A percentile compares a stretch with the other conserved stretches of the same genome.
These are phyloP conservation scores for Erythrocebus patas DNA, from an alignment of 2,113 vertebrate genomes.

Conservation along the genomic window DNA sequence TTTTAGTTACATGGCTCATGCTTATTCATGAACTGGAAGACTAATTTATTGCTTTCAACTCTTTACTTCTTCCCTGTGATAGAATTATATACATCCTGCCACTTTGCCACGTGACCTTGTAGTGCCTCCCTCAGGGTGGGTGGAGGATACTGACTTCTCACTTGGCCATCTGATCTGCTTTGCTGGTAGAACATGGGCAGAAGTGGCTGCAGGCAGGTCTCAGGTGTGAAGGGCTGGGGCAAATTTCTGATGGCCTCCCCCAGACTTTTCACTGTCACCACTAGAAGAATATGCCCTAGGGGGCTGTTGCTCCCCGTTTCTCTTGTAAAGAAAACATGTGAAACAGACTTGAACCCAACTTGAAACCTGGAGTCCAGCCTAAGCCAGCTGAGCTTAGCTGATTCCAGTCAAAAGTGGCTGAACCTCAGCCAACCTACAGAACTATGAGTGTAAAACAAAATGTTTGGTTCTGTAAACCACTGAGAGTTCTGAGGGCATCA, in stretches of 20 bases:
- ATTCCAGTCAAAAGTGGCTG: background rate
- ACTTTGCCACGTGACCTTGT: background rate
- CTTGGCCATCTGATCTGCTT: background rate
- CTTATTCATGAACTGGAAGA: background rate
- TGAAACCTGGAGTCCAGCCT: conserved; percentile 24
- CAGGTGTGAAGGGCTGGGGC: background rate
- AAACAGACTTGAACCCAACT: conserved; percentile 13
- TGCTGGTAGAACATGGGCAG: background rate
- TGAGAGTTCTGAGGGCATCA: background rate
- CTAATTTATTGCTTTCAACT: background rate
- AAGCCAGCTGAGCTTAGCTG: background rate
- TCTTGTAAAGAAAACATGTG: background rate
- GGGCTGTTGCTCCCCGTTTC: background rate
- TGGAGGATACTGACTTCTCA: background rate
- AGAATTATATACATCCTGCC: background rate
- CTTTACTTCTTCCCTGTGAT: background rate
- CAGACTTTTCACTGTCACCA: background rate
- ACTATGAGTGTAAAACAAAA: background rate
- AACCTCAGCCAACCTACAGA: background rate
- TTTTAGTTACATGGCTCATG: background rate
- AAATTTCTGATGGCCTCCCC: background rate
- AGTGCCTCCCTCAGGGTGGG: background rate
- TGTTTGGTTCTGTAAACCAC: background rate
- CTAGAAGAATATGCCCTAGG: background rate
- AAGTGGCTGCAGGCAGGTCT: background rate